Evolutionary conservation across 2,113 vertebrate genomes (phyloP), one percentile per base, ranked within the genome.

Genomic region (Engraulis encrasicolus): DNA sequence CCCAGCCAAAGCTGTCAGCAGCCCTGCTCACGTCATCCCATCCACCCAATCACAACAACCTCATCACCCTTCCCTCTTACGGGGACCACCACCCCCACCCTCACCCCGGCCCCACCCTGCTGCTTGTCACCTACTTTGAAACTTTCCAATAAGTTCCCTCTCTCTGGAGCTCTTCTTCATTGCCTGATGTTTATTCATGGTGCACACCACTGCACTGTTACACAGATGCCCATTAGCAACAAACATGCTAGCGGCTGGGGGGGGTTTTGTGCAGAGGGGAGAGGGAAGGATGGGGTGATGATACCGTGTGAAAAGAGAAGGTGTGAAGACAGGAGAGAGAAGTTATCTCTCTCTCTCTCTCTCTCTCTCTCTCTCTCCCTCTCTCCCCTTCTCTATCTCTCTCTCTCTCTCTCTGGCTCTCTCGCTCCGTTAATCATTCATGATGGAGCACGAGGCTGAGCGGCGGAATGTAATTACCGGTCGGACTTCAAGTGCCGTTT

Each of bases 191-290:
- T 40, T 50, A 36, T 80, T 82, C 74, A 79, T 71, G 36, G 20
- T 23, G 17, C 40, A 18, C 23, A 1, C 31, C n/a, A n/a, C n/a
- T 17, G 2, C 34, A 3, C 49, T 37, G 50, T 83, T 58, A 34
- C 50, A 45, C 15, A 36, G 9, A 31, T 37, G 61, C 3, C 79
- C 78, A 82, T 81, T 86, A 85, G 78, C 48, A 78, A 66, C 61
- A 79, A 88, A 88, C 83, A 80, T 84, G 83, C 40, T 50, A 77
- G 77, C 5, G 66, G 66, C 9, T 23, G 2, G 31, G 61, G 3
- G 27, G 11, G 27, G 40, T 3, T 45, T 45, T 45, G 40, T 45
- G 40, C 4, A 45, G 40, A 3, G 9, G 40, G 40, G 40, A 45
- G 40, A 45, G 40, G 40, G 40, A 45, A 9, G 40, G 40, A 45